Evolutionary conservation across 2,888 invertebrate genomes (phyloP), one percentile per base, ranked within the genome.

Genomic region (Temnothorax ravouxi): DNA sequence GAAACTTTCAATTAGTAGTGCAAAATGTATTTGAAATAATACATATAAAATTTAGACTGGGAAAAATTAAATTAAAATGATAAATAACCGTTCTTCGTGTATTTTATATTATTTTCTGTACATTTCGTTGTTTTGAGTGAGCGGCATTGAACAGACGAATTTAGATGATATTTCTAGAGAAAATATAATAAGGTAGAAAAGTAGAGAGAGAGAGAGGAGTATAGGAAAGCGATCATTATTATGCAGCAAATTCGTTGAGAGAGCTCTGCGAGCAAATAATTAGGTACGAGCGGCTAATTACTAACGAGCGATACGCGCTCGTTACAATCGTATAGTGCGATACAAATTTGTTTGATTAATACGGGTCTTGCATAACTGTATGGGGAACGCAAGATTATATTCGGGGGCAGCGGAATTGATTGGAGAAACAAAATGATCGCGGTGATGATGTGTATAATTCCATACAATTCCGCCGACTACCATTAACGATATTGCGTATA

Each of bases 401-500:
- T 61, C 29, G 25, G 25, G 41, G 11, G n/a, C n/a, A 61, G 61
- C 9, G 61, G 29, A 62, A 75, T 75, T 62, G 62, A 34, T 62
- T 62, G 44, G 74, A 61, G 74, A 75, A 75, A 75, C 62, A 75
- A 75, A 75, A 44, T 75, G 44, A 75, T 75, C n/a, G 44, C 47
- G 13, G 50, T 76, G 66, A 66, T 66, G 66, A 76, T 76, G 52
- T 66, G 52, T 77, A 67, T 77, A 67, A 77, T 77, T 77, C 25
- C 67, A 29, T 34, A 62, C 81, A 81, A 81, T 81, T 62, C 1
- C 34, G n/a, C 21, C 15, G 41, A 44, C 52, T 38, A 21, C 54
- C 75, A 75, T 81, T 81, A 81, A 74, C n/a, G 74, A 81, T 50
- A 61, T 74, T 59, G 61, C 69, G 74, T 61, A 75, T 61, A 75